These are phyloP conservation scores for Standfussiana lucernea DNA, from an alignment of 2,888 invertebrate genomes.

Conservation along the genomic window DNA sequence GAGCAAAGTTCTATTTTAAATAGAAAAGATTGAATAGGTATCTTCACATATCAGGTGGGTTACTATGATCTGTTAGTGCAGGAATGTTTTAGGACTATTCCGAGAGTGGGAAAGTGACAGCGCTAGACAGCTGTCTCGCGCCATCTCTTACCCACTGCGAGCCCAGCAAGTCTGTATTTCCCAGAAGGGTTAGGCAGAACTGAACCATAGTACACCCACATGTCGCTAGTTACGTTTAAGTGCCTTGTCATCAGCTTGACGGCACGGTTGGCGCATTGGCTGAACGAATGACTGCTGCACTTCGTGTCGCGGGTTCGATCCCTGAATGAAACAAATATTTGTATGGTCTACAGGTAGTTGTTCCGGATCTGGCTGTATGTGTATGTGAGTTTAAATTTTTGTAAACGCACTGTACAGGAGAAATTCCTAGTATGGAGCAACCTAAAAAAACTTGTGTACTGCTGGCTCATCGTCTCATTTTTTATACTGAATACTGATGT, in stretches of 20 bases:
- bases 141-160: no score
- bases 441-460: no score
- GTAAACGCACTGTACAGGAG: background rate
- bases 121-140: no score
- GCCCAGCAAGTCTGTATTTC: no score
- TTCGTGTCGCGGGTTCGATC: background rate
- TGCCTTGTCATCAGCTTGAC: background rate
- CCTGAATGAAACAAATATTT: background rate
- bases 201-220: background rate
- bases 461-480: background rate
- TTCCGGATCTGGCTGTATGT: background rate
- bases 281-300: background rate
- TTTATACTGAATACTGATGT: background rate
- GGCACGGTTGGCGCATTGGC: background rate
- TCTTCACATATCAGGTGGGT: no score
- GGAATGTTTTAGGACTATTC: no score
- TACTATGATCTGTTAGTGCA: no score
- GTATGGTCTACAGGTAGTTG: background rate
- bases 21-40: no score
- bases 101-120: no score
- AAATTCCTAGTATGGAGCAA: background rate
- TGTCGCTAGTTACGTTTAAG: background rate
- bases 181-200: background rate
- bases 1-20: slow-evolving; percentile 11
- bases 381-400: background rate